phyloP scores from a whole-genome alignment of 1,140 invertebrate genomes.

The Helicoverpa zea region DNA sequence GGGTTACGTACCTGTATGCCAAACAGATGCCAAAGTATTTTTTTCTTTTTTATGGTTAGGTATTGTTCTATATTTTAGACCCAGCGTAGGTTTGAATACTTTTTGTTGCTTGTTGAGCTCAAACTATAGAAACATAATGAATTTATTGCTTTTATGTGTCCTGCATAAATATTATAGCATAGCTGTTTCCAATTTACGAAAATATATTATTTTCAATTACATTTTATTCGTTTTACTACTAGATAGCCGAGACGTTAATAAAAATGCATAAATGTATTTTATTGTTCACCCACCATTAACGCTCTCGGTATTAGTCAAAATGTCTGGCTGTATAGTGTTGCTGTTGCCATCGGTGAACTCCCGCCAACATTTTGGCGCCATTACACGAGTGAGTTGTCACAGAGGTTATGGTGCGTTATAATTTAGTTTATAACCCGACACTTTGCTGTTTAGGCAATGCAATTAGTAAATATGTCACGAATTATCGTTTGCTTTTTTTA shows the following conservation, averaged over 20 bases:
- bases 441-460: conserved; percentile 68
- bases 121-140: too few relatives aligned
- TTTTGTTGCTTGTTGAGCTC: too few relatives aligned
- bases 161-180: too few relatives aligned
- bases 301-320: conserved; percentile 59
- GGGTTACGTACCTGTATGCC: not conserved
- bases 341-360: conserved; percentile 61
- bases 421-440: conserved; percentile 84
- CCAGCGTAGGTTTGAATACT: too few relatives aligned
- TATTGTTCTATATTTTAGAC: not conserved
- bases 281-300: conserved; percentile 69
- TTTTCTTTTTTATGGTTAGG: not conserved
- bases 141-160: too few relatives aligned
- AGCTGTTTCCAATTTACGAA: too few relatives aligned
- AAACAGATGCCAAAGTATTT: not conserved
- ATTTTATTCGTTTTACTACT: not conserved
- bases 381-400: conserved; percentile 83
- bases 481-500: not conserved
- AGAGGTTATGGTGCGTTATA: conserved; percentile 83
- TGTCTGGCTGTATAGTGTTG: conserved; percentile 68
- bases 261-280: conserved; percentile 69
- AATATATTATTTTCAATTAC: not conserved
- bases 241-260: conserved; percentile 46
- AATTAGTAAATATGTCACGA: conserved; percentile 65
- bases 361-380: conserved; percentile 80